A percentile compares a stretch with the other conserved stretches of the same genome.
These are phyloP conservation scores for Pasiphila rectangulata DNA, from an alignment of 2,888 invertebrate species.

Conservation along the genomic window DNA sequence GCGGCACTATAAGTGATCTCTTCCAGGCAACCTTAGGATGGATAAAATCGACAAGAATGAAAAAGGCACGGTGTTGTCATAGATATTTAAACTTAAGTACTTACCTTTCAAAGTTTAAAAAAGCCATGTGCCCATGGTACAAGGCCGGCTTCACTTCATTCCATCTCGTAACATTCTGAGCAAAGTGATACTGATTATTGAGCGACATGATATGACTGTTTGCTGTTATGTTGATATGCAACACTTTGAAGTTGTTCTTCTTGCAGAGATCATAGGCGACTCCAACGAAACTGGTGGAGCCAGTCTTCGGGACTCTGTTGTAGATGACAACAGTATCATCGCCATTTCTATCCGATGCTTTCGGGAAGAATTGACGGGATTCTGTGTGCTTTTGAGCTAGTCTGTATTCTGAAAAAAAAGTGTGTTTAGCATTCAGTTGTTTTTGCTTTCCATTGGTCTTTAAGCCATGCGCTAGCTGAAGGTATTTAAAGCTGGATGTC, in stretches of 20 bases:
- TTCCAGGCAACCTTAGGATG: too few species aligned
- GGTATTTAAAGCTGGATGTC: too few species aligned
- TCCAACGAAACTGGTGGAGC: constrained; percentile 97
- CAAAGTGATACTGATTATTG: constrained; percentile 93
- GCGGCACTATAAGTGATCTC: too few species aligned
- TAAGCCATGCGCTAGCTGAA: too few species aligned
- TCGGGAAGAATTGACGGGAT: constrained; percentile 66
- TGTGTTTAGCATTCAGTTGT: background rate
- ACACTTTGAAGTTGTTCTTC: constrained; percentile 82
- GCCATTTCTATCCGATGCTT: constrained; percentile 60
- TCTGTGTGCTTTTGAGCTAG: constrained; percentile 56
- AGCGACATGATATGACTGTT: constrained; percentile 97
- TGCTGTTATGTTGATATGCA: constrained; percentile 97
- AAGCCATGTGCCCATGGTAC: constrained; percentile 99
- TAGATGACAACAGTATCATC: constrained; percentile 92
- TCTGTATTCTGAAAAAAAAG: constrained; percentile 61
- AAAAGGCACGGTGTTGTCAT: too few species aligned
- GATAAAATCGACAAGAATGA: too few species aligned
- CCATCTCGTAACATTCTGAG: constrained; percentile 95
- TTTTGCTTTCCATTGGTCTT: too few species aligned
- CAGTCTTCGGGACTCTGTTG: constrained; percentile 98
- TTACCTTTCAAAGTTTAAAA: constrained; percentile 95
- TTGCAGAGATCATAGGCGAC: constrained; percentile 93
- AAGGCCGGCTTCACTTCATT: constrained; percentile 93
- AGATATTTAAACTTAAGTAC: constrained; percentile 33